Percentiles rank a stretch among this genome's conserved stretches.
phyloP scores from a whole-genome alignment of 2,888 invertebrate species.

The Ichneumoninae sp. region DNA sequence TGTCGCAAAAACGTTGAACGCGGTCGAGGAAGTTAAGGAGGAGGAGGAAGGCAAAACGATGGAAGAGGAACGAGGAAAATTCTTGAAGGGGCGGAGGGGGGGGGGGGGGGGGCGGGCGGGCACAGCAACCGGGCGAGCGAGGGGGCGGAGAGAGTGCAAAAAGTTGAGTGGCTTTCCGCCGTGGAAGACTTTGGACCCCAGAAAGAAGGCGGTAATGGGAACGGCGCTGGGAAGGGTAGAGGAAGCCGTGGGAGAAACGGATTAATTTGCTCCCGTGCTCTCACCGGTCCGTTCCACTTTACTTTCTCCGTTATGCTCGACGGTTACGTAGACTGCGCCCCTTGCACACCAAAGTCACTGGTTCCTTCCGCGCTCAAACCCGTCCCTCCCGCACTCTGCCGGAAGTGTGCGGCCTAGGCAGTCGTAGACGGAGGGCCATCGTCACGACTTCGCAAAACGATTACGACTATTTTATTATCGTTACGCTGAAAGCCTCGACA shows the following conservation, averaged over 20 bases:
- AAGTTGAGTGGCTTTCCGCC: conserved; percentile 75
- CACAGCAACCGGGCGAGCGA: neutral
- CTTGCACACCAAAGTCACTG: conserved; percentile 31
- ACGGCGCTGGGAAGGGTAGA: conserved; percentile 35
- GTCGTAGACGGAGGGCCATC: conserved; percentile 27
- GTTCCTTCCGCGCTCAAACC: conserved; percentile 43
- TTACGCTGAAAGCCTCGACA: conserved; percentile 54
- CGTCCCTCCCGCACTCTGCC: neutral
- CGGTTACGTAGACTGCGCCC: conserved; percentile 6
- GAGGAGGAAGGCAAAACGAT: conserved; percentile 19
- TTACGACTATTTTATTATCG: conserved; percentile 64
- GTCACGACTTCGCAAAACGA: conserved; percentile 57
- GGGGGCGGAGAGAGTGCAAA: conserved; percentile 62
- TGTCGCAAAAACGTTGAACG: conserved; percentile 70
- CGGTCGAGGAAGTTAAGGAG: conserved; percentile 46
- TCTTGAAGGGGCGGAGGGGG: conserved; percentile 22
- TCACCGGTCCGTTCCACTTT: conserved; percentile 61
- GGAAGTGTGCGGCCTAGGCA: conserved; percentile 38
- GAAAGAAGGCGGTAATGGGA: conserved; percentile 68
- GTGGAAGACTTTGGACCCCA: conserved; percentile 67
- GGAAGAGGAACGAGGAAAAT: conserved; percentile 38
- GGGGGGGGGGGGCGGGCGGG: conserved; percentile 3
- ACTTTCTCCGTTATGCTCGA: conserved; percentile 51
- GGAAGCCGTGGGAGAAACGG: conserved; percentile 71
- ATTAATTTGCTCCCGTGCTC: conserved; percentile 76